Base-by-base conservation (phyloP, 1,140 invertebrate genomes). In the Drosophila ambigua region DNA sequence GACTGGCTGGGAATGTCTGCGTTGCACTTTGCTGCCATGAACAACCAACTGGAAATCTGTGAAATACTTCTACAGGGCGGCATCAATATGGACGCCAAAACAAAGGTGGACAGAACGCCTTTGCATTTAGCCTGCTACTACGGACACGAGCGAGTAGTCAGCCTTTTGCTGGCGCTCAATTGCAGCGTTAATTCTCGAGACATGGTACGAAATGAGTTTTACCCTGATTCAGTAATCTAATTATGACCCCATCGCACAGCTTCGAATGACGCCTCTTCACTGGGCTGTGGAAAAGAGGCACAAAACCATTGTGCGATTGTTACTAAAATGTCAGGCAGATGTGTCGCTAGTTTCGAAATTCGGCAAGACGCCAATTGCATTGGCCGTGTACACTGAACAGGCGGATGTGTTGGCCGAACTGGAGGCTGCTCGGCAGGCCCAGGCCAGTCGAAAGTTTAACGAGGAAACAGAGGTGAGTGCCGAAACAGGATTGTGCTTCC, bases 1-100 rank as follows among this genome's bases (percentile, higher is more conserved):
- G 97, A 98, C 91, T 98, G 97, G 97, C 92, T 98, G 51, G 98
- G 98, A 49, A 98, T 96, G 55, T 98, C 96, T 68, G 96, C 97
- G 1, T 92, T 98, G 39, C 97, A 98, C 92, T 94, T 97, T 73
- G 96, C 97, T 39, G 96, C 97, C 11, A 95, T 95, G 91, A 95
- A 95, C 92, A 97, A 97, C 81, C 96, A 98, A 90, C 88, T 94
- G 49, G 95, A 95, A 69, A 96, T 97, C 52, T 97, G 96, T 66
- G 95, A 97, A 77, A 94, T 97, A 64, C 93, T 99, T 39, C 92
- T 98, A 24, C 93, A 95, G 69, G 96, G 97, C 35, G 97, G 97
- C 48, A 97, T 98, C 68, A 96, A 95, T 31, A 94, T 96, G 78
- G 97, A 98, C 93, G 95, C 96, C 4, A 94, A 96, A 75, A 98